Percentiles rank a stretch among this genome's conserved stretches.
Conservation (phyloP, 2,888 invertebrate genomes). For the Blera fallax region DNA sequence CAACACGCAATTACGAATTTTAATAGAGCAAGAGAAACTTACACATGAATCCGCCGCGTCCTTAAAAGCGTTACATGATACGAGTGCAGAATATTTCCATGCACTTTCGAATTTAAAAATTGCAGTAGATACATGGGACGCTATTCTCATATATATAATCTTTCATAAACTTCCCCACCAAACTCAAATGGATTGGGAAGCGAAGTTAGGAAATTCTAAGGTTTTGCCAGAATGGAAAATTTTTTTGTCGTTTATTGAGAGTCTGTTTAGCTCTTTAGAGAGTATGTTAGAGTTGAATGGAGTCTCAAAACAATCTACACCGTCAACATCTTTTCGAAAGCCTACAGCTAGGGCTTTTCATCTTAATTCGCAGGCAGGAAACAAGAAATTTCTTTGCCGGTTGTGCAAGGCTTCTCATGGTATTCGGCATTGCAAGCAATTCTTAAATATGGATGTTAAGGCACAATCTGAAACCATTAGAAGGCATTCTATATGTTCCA, state of each 20-base stretch:
- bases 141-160: background rate
- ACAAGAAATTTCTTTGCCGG: background rate
- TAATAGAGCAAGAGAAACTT: conserved; percentile 4
- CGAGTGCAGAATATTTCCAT: conserved; percentile 2
- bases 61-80: background rate
- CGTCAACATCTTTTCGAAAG: background rate
- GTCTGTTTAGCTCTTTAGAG: background rate
- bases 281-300: background rate
- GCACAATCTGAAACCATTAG: background rate
- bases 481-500: background rate
- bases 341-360: too few species aligned
- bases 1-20: background rate
- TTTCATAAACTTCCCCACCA: background rate
- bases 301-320: background rate
- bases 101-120: conserved; percentile 3
- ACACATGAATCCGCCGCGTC: background rate
- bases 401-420: background rate
- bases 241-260: too few species aligned
- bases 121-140: background rate
- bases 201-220: background rate
- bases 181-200: conserved; percentile 4
- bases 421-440: background rate
- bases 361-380: too few species aligned
- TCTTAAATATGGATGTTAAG: background rate
- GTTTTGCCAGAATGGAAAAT: background rate